Evolutionary conservation across 2,113 vertebrate species (phyloP).

Genomic region (Cygnus buccinator): DNA sequence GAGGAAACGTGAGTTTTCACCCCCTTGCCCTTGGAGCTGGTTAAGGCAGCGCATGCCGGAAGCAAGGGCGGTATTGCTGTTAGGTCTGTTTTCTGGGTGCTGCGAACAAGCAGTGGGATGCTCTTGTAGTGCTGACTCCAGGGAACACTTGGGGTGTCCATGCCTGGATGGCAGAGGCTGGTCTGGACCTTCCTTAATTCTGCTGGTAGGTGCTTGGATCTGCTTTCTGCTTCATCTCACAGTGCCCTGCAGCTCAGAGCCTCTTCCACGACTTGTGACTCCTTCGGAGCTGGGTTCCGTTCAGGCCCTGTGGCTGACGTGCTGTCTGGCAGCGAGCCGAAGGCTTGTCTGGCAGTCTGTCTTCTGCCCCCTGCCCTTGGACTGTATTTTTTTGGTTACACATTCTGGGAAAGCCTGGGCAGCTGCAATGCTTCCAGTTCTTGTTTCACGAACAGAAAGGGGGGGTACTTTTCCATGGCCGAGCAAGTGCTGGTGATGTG

Average conservation of each 20-base stretch:
- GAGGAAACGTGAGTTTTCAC: neutral
- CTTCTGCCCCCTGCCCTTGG: neutral
- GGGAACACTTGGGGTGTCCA: neutral
- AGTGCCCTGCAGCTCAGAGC: rapidly evolving
- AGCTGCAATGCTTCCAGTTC: neutral
- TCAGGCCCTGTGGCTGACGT: neutral
- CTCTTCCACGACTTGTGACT: neutral
- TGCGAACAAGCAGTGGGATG: neutral
- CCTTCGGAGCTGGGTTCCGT: neutral
- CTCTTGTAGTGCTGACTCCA: neutral
- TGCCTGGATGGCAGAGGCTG: neutral
- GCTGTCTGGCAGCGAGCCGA: neutral
- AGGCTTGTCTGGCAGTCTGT: rapidly evolving
- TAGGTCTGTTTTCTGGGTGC: neutral
- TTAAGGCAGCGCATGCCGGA: neutral
- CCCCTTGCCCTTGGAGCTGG: neutral
- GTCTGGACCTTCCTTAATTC: neutral
- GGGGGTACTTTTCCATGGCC: neutral
- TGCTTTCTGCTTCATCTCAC: rapidly evolving
- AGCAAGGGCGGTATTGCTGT: neutral
- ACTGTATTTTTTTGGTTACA: neutral
- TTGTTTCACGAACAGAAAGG: neutral
- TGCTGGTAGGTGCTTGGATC: rapidly evolving
- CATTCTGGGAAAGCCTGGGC: neutral
- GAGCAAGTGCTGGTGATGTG: neutral